Percentiles rank a stretch among this genome's conserved stretches.
These are phyloP conservation scores for Tangara arthus DNA, from an alignment of 2,797 vertebrate genomes.

Conservation along the genomic window DNA sequence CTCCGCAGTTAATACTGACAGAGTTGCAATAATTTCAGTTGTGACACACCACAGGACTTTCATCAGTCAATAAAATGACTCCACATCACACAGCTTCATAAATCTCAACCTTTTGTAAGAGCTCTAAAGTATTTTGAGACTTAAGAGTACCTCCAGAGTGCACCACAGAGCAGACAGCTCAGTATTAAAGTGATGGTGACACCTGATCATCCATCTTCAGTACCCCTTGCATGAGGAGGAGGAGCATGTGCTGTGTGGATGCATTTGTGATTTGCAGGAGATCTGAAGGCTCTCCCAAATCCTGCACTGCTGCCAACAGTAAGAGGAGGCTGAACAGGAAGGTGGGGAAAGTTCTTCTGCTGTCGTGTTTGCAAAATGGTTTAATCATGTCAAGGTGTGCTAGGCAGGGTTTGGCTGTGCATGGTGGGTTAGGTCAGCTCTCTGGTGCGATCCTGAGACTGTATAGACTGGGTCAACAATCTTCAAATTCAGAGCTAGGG, in stretches of 20 bases:
- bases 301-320: background rate
- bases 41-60: background rate
- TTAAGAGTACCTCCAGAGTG: background rate
- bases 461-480: background rate
- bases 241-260: background rate
- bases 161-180: background rate
- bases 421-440: fast-evolving
- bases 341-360: background rate
- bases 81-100: background rate
- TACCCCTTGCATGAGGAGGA: background rate
- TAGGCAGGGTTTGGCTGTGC: fast-evolving
- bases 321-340: background rate
- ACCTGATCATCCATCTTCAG: background rate
- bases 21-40: background rate
- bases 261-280: background rate
- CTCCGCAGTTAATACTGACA: background rate
- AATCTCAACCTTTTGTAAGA: background rate
- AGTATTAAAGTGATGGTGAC: background rate
- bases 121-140: background rate
- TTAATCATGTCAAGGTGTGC: background rate
- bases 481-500: background rate
- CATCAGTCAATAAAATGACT: background rate
- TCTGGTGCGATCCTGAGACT: background rate
- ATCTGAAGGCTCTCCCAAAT: background rate
- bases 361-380: background rate